Conservation (phyloP, 2,888 invertebrate genomes). For the Stramonita haemastoma region DNA sequence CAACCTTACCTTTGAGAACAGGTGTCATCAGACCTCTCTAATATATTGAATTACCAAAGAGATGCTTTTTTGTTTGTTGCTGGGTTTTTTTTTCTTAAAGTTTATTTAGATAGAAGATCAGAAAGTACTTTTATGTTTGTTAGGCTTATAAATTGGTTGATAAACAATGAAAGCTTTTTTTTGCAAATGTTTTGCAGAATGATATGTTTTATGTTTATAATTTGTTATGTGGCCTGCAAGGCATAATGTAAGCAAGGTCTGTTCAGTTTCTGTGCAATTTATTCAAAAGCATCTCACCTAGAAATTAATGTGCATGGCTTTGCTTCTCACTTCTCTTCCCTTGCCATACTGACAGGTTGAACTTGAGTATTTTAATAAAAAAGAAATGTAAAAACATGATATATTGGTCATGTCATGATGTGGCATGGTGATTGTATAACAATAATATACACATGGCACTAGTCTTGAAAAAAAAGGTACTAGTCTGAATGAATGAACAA, state of each 20-base stretch:
- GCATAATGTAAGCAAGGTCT: not conserved
- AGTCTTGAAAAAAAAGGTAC: no score
- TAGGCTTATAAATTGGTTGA: no score
- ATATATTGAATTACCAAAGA: no score
- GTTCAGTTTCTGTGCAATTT: slow-evolving; percentile 3
- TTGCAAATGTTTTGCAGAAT: not conserved
- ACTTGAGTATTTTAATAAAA: slow-evolving; percentile 24
- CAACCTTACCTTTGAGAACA: no score
- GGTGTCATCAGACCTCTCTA: no score
- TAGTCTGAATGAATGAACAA: no score
- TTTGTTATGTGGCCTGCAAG: not conserved
- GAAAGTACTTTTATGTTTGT: no score
- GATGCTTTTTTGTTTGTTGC: no score
- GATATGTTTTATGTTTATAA: not conserved
- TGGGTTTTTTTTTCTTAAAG: no score
- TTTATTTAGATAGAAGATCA: no score
- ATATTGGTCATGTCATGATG: not conserved
- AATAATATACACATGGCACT: no score
- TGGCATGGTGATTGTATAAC: not conserved
- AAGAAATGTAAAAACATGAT: not conserved
- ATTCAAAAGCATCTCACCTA: not conserved
- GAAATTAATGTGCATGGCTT: not conserved
- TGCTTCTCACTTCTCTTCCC: not conserved
- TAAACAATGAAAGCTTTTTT: no score
- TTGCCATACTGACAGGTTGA: slow-evolving; percentile 10